Evolutionary conservation across 2,113 vertebrate genomes (phyloP).

Genomic region (Equus quagga): DNA sequence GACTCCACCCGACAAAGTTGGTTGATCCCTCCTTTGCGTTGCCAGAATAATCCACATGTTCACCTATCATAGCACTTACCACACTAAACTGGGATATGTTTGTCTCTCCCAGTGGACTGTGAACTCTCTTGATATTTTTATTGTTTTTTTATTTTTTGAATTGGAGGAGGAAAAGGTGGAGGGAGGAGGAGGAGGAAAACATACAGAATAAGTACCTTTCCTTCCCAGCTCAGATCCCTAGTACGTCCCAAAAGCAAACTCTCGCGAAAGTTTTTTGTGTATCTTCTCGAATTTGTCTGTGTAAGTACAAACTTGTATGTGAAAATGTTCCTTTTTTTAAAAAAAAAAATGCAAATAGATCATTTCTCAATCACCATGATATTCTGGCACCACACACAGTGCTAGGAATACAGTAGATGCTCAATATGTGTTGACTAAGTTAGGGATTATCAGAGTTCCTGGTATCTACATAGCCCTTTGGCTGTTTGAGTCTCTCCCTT

Average conservation of each 20-base stretch:
- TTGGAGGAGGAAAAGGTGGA: not conserved
- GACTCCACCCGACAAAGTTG: not conserved
- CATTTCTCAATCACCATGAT: not conserved
- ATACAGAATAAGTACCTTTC: not conserved
- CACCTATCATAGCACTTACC: not conserved
- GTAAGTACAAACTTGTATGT: not conserved
- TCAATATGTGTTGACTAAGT: not conserved
- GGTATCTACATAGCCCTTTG: not conserved
- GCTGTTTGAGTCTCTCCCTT: not conserved
- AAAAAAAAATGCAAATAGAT: not conserved
- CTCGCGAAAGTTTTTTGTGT: not conserved
- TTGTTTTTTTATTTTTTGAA: not conserved
- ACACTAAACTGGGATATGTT: not conserved
- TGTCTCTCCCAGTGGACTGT: not conserved
- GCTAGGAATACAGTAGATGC: not conserved
- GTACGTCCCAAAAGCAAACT: not conserved
- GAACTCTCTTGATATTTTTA: constrained; percentile 13
- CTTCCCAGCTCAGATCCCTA: not conserved
- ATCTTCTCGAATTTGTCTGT: constrained; percentile 7
- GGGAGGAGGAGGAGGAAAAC: not conserved
- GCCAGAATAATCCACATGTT: not conserved
- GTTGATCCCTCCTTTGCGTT: not conserved
- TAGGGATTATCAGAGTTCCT: not conserved
- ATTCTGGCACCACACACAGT: not conserved
- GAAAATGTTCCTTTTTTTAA: not conserved